Percentiles rank a stretch among this genome's conserved stretches.
Evolutionary conservation across 2,113 vertebrate species (phyloP).

Genomic region (Boleophthalmus pectinirostris): DNA sequence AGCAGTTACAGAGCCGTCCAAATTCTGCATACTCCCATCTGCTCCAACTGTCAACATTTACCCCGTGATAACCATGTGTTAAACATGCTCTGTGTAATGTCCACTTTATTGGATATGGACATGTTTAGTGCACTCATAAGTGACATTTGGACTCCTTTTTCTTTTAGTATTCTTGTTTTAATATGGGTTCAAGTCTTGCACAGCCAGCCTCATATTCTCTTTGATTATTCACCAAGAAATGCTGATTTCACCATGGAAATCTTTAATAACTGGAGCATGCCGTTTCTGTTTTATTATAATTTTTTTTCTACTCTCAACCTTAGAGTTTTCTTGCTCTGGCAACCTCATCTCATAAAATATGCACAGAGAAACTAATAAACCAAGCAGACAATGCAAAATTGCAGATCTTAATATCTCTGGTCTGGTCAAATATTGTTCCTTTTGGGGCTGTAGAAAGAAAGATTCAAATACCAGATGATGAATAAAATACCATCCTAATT

Average conservation of each 20-base stretch:
- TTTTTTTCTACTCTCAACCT: background rate
- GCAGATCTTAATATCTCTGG: background rate
- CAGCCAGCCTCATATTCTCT: background rate
- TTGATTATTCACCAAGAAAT: background rate
- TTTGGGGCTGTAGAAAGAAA: no score
- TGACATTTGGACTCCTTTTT: background rate
- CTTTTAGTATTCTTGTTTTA: background rate
- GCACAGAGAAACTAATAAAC: background rate
- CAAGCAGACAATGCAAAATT: background rate
- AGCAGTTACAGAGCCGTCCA: slow-evolving; percentile 21
- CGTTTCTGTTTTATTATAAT: background rate
- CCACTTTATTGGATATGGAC: background rate
- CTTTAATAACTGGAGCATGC: background rate
- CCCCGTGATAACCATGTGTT: background rate
- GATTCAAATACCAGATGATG: background rate
- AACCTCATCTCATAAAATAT: background rate
- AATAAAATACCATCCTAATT: background rate
- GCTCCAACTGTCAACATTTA: slow-evolving; percentile 1
- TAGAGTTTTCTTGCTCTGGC: background rate
- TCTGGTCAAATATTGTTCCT: no score
- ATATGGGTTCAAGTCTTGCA: background rate
- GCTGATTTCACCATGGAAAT: background rate
- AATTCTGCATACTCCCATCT: slow-evolving; percentile 7
- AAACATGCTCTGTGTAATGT: background rate
- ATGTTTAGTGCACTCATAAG: background rate